These are phyloP conservation scores for Adelphocoris suturalis DNA, from an alignment of 2,888 invertebrate genomes.

Conservation along the genomic window DNA sequence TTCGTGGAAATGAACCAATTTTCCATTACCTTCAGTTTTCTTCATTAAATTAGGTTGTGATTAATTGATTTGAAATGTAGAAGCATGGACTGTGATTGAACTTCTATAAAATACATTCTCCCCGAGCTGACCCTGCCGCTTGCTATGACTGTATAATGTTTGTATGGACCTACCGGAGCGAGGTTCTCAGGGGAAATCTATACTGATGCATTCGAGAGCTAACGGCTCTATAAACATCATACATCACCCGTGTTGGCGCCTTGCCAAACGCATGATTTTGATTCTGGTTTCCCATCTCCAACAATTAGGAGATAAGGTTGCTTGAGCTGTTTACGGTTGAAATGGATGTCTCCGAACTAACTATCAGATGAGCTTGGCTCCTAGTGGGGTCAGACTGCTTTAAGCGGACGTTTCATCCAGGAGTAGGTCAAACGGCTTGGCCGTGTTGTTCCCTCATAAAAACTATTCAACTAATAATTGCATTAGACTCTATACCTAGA, in stretches of 20 bases:
- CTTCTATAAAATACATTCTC: neutral
- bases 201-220: neutral
- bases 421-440: too few species aligned
- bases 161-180: neutral
- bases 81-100: neutral
- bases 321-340: neutral
- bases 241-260: neutral
- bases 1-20: too few species aligned
- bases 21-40: too few species aligned
- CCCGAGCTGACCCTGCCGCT: neutral
- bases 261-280: slow-evolving; percentile 16
- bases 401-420: too few species aligned
- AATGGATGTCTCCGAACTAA: neutral
- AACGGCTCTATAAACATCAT: slow-evolving; percentile 7
- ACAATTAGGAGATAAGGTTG: slow-evolving; percentile 17
- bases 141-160: neutral
- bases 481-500: too few species aligned
- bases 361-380: neutral
- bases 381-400: too few species aligned
- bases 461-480: too few species aligned
- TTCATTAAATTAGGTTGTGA: too few species aligned
- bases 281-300: neutral
- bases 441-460: too few species aligned
- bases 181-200: neutral
- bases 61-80: too few species aligned